phyloP scores from a whole-genome alignment of 2,888 invertebrate species.

The Cacoxenus indagator region DNA sequence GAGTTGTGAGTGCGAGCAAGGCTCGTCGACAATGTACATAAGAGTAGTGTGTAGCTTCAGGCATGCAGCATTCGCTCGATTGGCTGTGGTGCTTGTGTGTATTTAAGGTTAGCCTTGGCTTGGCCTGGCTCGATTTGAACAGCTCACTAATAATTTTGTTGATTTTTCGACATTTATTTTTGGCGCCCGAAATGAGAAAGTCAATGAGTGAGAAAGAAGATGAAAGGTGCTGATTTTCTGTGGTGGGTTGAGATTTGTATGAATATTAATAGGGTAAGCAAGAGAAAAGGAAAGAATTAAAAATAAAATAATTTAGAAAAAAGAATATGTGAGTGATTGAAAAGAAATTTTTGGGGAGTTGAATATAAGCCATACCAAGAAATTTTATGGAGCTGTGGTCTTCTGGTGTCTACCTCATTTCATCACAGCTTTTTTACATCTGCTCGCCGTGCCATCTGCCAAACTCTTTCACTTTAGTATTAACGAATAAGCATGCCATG shows the following conservation, averaged over 20 bases:
- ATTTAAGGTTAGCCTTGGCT: not conserved
- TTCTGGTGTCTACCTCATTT: too few relatives aligned
- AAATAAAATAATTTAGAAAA: slow-evolving; percentile 4
- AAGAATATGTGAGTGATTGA: not conserved
- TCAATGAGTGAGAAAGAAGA: not conserved
- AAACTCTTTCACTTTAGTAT: too few relatives aligned
- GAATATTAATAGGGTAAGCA: not conserved
- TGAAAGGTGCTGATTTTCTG: not conserved
- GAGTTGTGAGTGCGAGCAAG: not conserved
- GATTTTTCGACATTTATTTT: slow-evolving; percentile 22
- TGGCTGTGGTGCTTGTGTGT: not conserved
- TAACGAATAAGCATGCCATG: too few relatives aligned
- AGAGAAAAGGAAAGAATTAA: not conserved
- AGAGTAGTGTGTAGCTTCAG: not conserved
- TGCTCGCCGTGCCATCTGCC: too few relatives aligned
- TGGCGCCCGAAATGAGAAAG: not conserved
- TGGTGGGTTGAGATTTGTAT: not conserved
- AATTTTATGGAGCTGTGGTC: too few relatives aligned
- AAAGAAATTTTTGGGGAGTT: not conserved
- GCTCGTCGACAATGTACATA: too few relatives aligned
- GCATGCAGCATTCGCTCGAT: not conserved
- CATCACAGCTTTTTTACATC: too few relatives aligned
- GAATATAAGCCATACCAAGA: too few relatives aligned
- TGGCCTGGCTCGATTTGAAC: too few relatives aligned
- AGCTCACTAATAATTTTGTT: slow-evolving; percentile 22